Base-by-base conservation (phyloP, 2,888 invertebrate genomes). In the Teleogryllus oceanicus region DNA sequence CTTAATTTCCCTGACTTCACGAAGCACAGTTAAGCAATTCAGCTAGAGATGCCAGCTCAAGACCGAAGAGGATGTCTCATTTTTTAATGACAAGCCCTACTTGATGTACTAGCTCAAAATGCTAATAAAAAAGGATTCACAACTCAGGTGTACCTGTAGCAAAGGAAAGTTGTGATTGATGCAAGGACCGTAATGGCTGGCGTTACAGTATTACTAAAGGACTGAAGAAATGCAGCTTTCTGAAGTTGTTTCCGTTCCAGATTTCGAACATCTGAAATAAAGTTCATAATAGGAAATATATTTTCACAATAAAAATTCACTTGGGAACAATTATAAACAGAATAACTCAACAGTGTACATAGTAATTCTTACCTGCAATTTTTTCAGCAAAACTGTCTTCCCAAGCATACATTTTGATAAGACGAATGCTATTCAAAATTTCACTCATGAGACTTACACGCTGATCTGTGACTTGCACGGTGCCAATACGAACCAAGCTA, bases 391-490 rank as follows among this genome's bases (percentile, higher is more conserved):
- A 89, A 49, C 88, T 86, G 79, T 87, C 86, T 84, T 90, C 90
- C 90, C 90, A 90, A 2, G 88, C 89, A 83, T 90, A 89, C 87
- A 90, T 88, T 85, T 90, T 90, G 82, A 90, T 89, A 2, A 89
- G 84, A 82, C 89, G 86, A 79, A 90, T 89, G 82, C 87, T 88
- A 74, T 87, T 87, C 16, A 90, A 84, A n/a, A 90, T 85, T 83
- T 90, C 90, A 79, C 87, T 88, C 88, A 90, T 89, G 81, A 89
- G 84, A 18, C 85, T 84, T 51, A 87, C 87, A 76, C 87, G 82
- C 79, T 85, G 84, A 83, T 87, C 87, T 1, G 87, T 86, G 13
- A 84, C 82, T 75, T 83, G 84, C 5, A 86, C 84, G 16, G 85
- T 85, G 80, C 84, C 84, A 49, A 85, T 83, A 77, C 87, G 82